A percentile compares a stretch with the other conserved stretches of the same genome.
These are phyloP conservation scores for Babylonia areolata DNA, from an alignment of 1,140 invertebrate species.

Conservation along the genomic window DNA sequence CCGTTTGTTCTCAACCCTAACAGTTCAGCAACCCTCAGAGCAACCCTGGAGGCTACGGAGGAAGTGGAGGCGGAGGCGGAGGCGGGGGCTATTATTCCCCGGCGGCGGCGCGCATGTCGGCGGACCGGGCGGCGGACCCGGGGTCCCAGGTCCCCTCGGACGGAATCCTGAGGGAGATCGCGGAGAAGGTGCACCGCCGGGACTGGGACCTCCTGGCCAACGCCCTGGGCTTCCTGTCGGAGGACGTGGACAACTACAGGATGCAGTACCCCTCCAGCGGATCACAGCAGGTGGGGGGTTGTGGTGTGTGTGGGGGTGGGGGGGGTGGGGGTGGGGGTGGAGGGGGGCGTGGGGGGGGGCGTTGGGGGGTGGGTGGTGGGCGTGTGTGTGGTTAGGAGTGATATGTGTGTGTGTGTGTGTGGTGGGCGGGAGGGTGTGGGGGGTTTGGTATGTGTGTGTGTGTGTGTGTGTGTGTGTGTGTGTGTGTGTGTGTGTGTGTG, in stretches of 20 bases:
- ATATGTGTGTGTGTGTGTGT: no score
- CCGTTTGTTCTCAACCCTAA: no score
- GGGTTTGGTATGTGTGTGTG: no score
- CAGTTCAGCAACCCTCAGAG: slow-evolving; percentile 42
- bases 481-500: no score
- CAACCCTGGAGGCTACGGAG: slow-evolving; percentile 1
- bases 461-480: no score
- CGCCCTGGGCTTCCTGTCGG: slow-evolving; percentile 64
- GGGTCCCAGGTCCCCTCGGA: slow-evolving; percentile 61
- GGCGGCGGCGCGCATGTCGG: not conserved
- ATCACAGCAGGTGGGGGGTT: slow-evolving; percentile 60
- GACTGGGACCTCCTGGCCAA: slow-evolving; percentile 72
- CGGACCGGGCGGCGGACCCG: not conserved
- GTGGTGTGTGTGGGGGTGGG: no score
- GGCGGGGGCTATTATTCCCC: not conserved
- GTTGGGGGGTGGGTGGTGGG: no score
- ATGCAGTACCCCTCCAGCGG: slow-evolving; percentile 51
- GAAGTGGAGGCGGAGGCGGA: not conserved
- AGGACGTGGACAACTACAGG: slow-evolving; percentile 66
- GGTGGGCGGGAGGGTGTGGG: no score
- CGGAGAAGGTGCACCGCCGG: slow-evolving; percentile 61
- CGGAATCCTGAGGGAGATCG: slow-evolving; percentile 57
- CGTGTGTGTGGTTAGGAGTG: no score
- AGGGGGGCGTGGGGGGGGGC: no score
- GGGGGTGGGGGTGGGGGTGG: no score